A percentile compares a stretch with the other conserved stretches of the same genome.
Conservation (phyloP, 1,140 invertebrate species). For the Antheraea pernyi region DNA sequence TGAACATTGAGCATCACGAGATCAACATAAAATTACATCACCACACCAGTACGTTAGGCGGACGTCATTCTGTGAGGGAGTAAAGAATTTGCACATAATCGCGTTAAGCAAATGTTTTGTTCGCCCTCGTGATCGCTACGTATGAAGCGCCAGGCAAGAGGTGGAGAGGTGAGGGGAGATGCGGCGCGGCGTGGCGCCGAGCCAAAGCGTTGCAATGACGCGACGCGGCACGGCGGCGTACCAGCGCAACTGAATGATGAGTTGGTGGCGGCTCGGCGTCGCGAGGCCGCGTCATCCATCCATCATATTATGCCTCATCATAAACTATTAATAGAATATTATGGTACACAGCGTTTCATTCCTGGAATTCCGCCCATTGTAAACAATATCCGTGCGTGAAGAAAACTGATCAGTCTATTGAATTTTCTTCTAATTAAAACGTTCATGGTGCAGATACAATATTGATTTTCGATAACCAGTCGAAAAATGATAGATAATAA, state of each 20-base stretch:
- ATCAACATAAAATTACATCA: slow-evolving; percentile 60
- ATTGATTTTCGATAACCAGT: slow-evolving; percentile 41
- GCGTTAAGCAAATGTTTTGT: slow-evolving; percentile 29
- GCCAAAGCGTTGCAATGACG: slow-evolving; percentile 55
- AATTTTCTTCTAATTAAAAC: slow-evolving; percentile 26
- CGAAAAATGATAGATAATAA: no score
- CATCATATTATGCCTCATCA: slow-evolving; percentile 64
- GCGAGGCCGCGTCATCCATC: slow-evolving; percentile 72
- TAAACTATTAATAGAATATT: slow-evolving; percentile 62
- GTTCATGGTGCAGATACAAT: slow-evolving; percentile 25
- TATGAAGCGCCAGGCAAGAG: slow-evolving; percentile 17
- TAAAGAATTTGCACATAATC: slow-evolving; percentile 48
- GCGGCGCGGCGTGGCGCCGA: slow-evolving; percentile 43
- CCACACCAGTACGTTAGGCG: slow-evolving; percentile 26
- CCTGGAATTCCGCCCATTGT: slow-evolving; percentile 59
- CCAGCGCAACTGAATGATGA: no score
- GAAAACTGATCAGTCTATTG: neutral
- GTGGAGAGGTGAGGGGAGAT: neutral
- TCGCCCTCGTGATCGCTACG: slow-evolving; percentile 52
- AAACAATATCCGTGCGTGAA: slow-evolving; percentile 49
- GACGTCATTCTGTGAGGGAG: slow-evolving; percentile 57
- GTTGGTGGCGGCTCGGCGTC: slow-evolving; percentile 19
- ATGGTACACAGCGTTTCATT: slow-evolving; percentile 54
- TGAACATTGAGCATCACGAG: slow-evolving; percentile 30
- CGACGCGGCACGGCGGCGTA: slow-evolving; percentile 27